Evolutionary conservation across 2,888 invertebrate genomes (phyloP), one percentile per base, ranked within the genome.

Genomic region (Caenorhabditis macrosperma): DNA sequence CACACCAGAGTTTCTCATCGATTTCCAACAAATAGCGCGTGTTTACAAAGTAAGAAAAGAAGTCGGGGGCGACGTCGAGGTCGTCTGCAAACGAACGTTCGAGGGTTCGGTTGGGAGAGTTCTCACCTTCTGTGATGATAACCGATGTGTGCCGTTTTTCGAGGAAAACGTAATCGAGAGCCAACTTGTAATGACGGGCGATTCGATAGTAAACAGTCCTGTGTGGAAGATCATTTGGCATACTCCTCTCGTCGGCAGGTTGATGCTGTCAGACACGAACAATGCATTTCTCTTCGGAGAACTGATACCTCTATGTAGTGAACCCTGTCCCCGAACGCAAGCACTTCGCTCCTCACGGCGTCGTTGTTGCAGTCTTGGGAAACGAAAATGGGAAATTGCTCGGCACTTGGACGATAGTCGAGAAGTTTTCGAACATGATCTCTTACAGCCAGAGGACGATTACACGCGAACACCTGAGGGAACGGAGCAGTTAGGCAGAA

Each of bases 31-130:
- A 91, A 0, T 95, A 94, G 92, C 96, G 95, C 1, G 96, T 95
- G n/a, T 96, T 96, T 72, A 94, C 92, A 92, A 99, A 99, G 91
- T 97, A 99, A 90, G 97, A 96, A 91, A 94, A 99, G 92, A 99
- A 97, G 91, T 99, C 99, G 30, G 95, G 95, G 0, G 98, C 94
- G 82, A 99, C 93, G 91, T 98, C 97, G 88, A 99, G 93, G 91
- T 99, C 99, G 93, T 99, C 99, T 95, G 92, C 22, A 81, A 91
- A n/a, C 20, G 12, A 41, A 33, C 12, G 24, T 41, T 59, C 35
- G 15, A 4, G 28, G 15, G 9, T 28, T 2, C 26, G 24, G 41
- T n/a, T 15, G 6, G 10, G 15, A 6, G 30, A 48, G 17, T 22
- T 6, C 1, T 7, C 9, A 95, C 95, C 96, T 94, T 99, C 99